Evolutionary conservation across 2,113 vertebrate species (phyloP), one percentile per base, ranked within the genome.

Genomic region (Pyxicephalus adspersus): DNA sequence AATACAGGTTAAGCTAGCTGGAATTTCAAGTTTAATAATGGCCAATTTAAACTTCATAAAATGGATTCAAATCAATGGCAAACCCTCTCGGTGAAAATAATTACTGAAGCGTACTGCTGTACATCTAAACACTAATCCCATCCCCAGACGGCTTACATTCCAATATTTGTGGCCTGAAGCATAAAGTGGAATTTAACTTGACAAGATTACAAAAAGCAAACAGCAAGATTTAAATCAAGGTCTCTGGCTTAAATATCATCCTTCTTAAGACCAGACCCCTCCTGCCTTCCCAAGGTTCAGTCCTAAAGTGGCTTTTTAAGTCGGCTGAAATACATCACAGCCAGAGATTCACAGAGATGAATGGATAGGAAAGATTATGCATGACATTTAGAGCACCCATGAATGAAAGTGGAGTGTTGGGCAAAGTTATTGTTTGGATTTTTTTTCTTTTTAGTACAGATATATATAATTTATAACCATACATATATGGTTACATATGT

Each of bases 181-280:
- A 20, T 13, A 45, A 8, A 25, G 29, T 20, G 72, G n/a, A 57
- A 75, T 61, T 18, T 13, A 73, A 61, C 72, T 55, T 63, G 72
- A 75, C 72, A 75, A 75, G 72, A 61, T 63, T 61, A 75, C 57
- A 75, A 22, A 60, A 60, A 29, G 51, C 70, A 73, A 75, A 63
- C 57, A 26, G 26, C 31, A 2, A 57, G 72, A 75, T 75, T 75
- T 75, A 61, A 23, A 61, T 34, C 55, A 60, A 61, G 72, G 54
- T 61, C 22, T 25, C 2, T 2, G 23, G n/a, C 29, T 75, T 75
- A 38, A 75, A 50, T 26, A 54, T 73, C 70, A 58, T 73, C 70
- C 70, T 73, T 19, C 13, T 18, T 34, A 73, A 34, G 50, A n/a
- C 19, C 52, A 34, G 70, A 73, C 26, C 28, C 31, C 70, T 58